Conservation (phyloP, 1,140 invertebrate species). For the Aphis gossypii region DNA sequence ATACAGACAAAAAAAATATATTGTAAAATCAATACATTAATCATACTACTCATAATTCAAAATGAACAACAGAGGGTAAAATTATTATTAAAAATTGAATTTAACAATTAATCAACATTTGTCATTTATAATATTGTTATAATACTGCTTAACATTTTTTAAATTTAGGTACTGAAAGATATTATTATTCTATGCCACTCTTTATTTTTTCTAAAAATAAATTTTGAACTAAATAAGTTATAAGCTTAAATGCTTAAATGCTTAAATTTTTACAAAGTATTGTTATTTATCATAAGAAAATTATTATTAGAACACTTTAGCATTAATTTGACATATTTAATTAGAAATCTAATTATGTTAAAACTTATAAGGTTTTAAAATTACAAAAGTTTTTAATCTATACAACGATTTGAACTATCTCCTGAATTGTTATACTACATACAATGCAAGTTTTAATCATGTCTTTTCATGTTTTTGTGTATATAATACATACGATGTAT, state of each 20-base stretch:
- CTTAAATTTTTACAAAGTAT: not conserved
- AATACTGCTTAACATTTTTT: too few relatives aligned
- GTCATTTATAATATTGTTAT: too few relatives aligned
- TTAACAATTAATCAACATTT: too few relatives aligned
- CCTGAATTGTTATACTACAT: not conserved
- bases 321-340: not conserved
- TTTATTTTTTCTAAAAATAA: not conserved
- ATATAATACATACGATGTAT: not conserved
- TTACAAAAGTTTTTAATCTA: slow-evolving; percentile 35
- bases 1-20: too few relatives aligned
- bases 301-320: not conserved
- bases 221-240: not conserved
- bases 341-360: not conserved
- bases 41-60: too few relatives aligned
- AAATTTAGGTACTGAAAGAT: too few relatives aligned
- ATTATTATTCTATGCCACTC: too few relatives aligned
- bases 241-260: not conserved
- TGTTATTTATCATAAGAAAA: not conserved
- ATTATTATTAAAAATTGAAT: too few relatives aligned
- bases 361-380: not conserved
- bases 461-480: not conserved
- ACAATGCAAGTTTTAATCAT: not conserved
- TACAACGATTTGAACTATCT: not conserved
- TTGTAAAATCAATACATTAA: too few relatives aligned
- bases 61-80: too few relatives aligned